These are phyloP conservation scores for Malthinus flaveolus DNA, from an alignment of 2,888 invertebrate genomes.

Conservation along the genomic window DNA sequence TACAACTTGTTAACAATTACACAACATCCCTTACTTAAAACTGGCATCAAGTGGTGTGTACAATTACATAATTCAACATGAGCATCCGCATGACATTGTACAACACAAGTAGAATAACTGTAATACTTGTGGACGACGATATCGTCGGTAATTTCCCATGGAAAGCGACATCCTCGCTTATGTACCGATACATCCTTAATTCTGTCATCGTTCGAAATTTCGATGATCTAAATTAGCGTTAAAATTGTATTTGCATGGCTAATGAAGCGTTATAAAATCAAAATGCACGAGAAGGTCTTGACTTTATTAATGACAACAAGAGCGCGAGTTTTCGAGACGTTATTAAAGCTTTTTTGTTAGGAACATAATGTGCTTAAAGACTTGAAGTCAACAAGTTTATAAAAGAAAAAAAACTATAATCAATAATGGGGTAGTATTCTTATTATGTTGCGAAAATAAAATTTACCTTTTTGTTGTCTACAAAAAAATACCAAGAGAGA, in stretches of 20 bases:
- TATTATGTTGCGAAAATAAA: too few relatives aligned
- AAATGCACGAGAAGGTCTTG: neutral
- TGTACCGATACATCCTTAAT: conserved; percentile 56
- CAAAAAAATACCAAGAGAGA: too few relatives aligned
- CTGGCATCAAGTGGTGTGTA: conserved; percentile 65
- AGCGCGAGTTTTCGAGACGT: too few relatives aligned
- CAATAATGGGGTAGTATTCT: too few relatives aligned
- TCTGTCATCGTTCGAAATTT: conserved; percentile 63
- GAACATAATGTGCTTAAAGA: too few relatives aligned
- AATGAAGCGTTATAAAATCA: conserved; percentile 1
- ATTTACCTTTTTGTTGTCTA: too few relatives aligned
- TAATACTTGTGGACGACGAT: conserved; percentile 58
- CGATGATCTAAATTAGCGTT: conserved; percentile 56
- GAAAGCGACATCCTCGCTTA: conserved; percentile 62
- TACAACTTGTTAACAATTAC: conserved; percentile 7
- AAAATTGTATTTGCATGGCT: neutral
- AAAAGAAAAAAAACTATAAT: neutral
- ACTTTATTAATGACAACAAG: neutral
- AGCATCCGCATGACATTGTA: conserved; percentile 61
- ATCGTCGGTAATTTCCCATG: conserved; percentile 56
- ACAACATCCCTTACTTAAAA: conserved; percentile 54
- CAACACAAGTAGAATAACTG: conserved; percentile 63
- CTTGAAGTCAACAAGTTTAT: too few relatives aligned
- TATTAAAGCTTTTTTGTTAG: too few relatives aligned
- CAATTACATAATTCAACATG: conserved; percentile 63